Evolutionary conservation across 1,140 invertebrate species (phyloP), one percentile per base, ranked within the genome.

Genomic region (Cydia pomonella): DNA sequence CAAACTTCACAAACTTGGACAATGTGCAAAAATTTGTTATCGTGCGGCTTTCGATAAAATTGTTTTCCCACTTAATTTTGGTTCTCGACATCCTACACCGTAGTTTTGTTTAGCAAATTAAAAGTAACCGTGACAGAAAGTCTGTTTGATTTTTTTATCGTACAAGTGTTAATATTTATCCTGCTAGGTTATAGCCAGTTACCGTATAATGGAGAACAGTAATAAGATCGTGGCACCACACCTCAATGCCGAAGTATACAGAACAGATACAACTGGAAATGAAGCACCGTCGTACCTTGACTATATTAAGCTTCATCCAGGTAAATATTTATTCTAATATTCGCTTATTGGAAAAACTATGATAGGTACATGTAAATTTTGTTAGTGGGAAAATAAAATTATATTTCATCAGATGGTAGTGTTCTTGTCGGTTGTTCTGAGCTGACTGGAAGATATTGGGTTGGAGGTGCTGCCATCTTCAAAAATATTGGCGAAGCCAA

Each of bases 361-460:
- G n/a, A n/a, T n/a, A n/a, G n/a, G n/a, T n/a, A n/a, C n/a, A n/a
- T n/a, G n/a, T n/a, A n/a, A n/a, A n/a, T n/a, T n/a, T n/a, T n/a
- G n/a, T n/a, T n/a, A n/a, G n/a, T 16, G 33, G 9, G 33, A n/a
- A 44, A 47, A 72, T n/a, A 73, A 77, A 29, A 71, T 47, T 10
- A 18, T 75, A 69, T 44, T 7, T 63, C 85, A 87, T 47, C 76
- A 93, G 92, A 93, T 87, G 90, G 90, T 13, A 84, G 81, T 38
- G 75, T 85, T 27, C 80, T 93, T 53, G 77, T 93, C 33, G 91
- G 92, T 2, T 88, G 85, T 76, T 93, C 91, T 66, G 91, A 93
- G 80, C 64, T 92, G 50, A 92, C 89, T 16, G 93, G 92, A 5
- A 79, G 93, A 5, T 88, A 90, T 75, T 93, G 92, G 93, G 88